A percentile compares a stretch with the other conserved stretches of the same genome.
phyloP scores from a whole-genome alignment of 2,797 vertebrate species.

The Morus bassanus region DNA sequence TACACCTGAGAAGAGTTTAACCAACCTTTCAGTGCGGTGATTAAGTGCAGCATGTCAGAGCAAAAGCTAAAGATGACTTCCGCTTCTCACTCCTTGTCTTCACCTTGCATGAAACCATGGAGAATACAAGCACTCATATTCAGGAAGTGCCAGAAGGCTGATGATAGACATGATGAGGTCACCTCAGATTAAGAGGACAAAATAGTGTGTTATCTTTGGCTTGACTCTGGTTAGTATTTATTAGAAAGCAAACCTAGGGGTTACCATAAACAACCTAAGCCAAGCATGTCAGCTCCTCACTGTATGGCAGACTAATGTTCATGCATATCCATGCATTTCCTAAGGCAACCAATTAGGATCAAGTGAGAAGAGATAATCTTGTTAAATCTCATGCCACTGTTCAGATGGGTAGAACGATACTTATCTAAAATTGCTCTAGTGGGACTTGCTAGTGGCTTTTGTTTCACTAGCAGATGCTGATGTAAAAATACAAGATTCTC shows the following conservation, averaged over 20 bases:
- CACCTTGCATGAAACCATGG: background rate
- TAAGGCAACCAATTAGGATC: slow-evolving; percentile 59
- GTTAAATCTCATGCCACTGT: slow-evolving; percentile 55
- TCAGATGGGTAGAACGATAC: slow-evolving; percentile 17
- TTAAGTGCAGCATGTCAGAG: background rate
- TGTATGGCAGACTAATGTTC: slow-evolving; percentile 2
- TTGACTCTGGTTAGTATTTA: slow-evolving; percentile 53
- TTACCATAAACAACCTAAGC: slow-evolving; percentile 30
- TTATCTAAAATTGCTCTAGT: slow-evolving; percentile 24
- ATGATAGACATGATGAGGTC: slow-evolving; percentile 25
- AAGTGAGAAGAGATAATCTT: slow-evolving; percentile 44
- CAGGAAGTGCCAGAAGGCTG: slow-evolving; percentile 38
- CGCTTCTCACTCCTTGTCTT: background rate
- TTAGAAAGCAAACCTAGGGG: slow-evolving; percentile 46
- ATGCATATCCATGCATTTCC: slow-evolving; percentile 27
- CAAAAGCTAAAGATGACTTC: slow-evolving; percentile 19
- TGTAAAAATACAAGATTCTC: slow-evolving; percentile 1
- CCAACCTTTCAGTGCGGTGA: background rate
- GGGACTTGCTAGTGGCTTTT: slow-evolving; percentile 44
- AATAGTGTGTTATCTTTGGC: slow-evolving; percentile 41
- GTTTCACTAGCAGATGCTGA: slow-evolving; percentile 10
- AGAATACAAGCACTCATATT: background rate
- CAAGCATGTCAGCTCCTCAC: background rate
- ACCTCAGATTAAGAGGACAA: slow-evolving; percentile 43
- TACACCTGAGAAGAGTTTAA: no score